These are phyloP conservation scores for Furcifer pardalis DNA, from an alignment of 2,797 vertebrate genomes.

Conservation along the genomic window DNA sequence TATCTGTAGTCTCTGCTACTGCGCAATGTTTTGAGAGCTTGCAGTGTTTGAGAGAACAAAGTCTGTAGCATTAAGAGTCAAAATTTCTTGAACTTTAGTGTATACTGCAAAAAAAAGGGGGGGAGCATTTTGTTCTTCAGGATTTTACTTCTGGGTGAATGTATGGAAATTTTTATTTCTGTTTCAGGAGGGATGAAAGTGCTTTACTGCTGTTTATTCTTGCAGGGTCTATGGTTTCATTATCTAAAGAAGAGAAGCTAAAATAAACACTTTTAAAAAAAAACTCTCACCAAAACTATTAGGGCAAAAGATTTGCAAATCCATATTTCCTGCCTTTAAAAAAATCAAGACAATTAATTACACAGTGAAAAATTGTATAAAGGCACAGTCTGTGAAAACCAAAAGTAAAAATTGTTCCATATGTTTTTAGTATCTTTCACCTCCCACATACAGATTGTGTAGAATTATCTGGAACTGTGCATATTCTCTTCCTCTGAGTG, in stretches of 20 bases:
- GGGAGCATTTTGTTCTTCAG: not conserved
- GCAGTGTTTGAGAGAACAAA: not conserved
- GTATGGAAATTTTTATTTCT: conserved; percentile 50
- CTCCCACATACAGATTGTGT: conserved; percentile 71
- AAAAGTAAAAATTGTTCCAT: conserved; percentile 63
- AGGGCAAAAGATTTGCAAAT: conserved; percentile 61
- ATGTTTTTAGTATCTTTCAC: conserved; percentile 73
- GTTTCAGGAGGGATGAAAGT: conserved; percentile 31
- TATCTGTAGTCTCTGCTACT: not conserved
- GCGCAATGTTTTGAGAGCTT: not conserved
- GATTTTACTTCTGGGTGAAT: not conserved
- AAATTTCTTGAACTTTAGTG: conserved; percentile 19
- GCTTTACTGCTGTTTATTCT: conserved; percentile 32
- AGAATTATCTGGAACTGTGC: conserved; percentile 63
- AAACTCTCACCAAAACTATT: conserved; percentile 43
- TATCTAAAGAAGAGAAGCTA: conserved; percentile 58
- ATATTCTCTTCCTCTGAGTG: conserved; percentile 61
- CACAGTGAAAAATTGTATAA: conserved; percentile 62
- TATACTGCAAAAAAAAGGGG: not conserved
- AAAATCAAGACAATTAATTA: conserved; percentile 66
- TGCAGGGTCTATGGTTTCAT: conserved; percentile 37
- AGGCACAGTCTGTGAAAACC: conserved; percentile 57
- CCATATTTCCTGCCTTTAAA: conserved; percentile 60
- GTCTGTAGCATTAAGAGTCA: conserved; percentile 18
- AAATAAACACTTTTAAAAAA: conserved; percentile 38